A percentile compares a stretch with the other conserved stretches of the same genome.
Conservation (phyloP, 2,888 invertebrate genomes). For the Mesochorus sp. region DNA sequence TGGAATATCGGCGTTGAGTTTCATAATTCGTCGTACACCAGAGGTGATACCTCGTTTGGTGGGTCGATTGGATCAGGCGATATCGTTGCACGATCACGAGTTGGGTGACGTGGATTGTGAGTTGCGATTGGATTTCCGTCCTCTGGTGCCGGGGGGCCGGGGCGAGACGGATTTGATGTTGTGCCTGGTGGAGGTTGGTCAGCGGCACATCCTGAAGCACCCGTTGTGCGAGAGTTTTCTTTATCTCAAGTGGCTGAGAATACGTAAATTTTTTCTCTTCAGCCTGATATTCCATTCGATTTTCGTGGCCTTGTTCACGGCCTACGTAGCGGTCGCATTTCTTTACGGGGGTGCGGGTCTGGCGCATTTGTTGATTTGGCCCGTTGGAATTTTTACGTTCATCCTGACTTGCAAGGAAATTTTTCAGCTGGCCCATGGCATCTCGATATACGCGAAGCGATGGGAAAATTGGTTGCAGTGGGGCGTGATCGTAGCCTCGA, state of each 20-base stretch:
- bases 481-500: slow-evolving; percentile 85
- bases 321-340: slow-evolving; percentile 87
- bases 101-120: slow-evolving; percentile 94
- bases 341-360: slow-evolving; percentile 79
- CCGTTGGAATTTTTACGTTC: slow-evolving; percentile 85
- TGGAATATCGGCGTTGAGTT: slow-evolving; percentile 90
- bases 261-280: slow-evolving; percentile 91
- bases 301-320: slow-evolving; percentile 89
- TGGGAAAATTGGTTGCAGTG: slow-evolving; percentile 95
- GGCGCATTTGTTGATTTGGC: slow-evolving; percentile 82
- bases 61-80: slow-evolving; percentile 88
- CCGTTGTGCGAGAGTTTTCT: slow-evolving; percentile 93
- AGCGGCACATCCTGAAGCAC: slow-evolving; percentile 90
- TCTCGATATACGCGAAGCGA: slow-evolving; percentile 88
- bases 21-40: slow-evolving; percentile 92
- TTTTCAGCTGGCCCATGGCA: slow-evolving; percentile 89
- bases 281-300: slow-evolving; percentile 90
- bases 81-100: slow-evolving; percentile 92
- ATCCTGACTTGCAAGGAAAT: slow-evolving; percentile 89
- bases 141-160: slow-evolving; percentile 79
- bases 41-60: slow-evolving; percentile 90
- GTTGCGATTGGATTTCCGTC: slow-evolving; percentile 86
- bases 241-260: slow-evolving; percentile 91
- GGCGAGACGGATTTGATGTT: slow-evolving; percentile 84
- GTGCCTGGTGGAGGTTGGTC: slow-evolving; percentile 89